These are phyloP conservation scores for Diglossa cyanea DNA, from an alignment of 2,797 vertebrate genomes.

Conservation along the genomic window DNA sequence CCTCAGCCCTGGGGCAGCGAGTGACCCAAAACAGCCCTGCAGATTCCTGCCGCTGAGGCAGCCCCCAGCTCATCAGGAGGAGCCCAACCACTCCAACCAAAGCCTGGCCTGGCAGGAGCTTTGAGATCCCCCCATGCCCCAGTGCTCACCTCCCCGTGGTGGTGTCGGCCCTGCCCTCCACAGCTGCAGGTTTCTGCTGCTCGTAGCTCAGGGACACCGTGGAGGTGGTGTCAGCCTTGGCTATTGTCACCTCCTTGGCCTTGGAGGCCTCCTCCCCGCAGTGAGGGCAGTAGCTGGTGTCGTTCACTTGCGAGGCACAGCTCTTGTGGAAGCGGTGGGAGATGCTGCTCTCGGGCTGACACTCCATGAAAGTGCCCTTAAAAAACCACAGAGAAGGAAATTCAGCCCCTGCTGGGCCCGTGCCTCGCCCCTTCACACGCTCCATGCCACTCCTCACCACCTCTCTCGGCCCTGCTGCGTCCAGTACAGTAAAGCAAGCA, in stretches of 20 bases:
- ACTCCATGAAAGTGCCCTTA: constrained; percentile 98
- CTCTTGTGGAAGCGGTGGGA: constrained; percentile 93
- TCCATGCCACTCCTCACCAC: not conserved
- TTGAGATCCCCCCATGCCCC: not conserved
- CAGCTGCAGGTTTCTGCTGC: constrained; percentile 73
- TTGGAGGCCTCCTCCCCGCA: constrained; percentile 94
- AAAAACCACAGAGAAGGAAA: not conserved
- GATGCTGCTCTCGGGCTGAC: constrained; percentile 93
- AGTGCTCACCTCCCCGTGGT: constrained; percentile 88
- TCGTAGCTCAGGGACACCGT: constrained; percentile 76
- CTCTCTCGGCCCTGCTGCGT: constrained; percentile 26
- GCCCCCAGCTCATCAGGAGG: not conserved
- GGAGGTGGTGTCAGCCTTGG: constrained; percentile 97
- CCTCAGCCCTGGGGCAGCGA: not conserved
- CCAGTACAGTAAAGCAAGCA: constrained; percentile 54
- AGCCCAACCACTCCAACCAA: not conserved
- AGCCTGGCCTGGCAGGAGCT: not conserved
- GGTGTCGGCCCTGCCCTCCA: constrained; percentile 92
- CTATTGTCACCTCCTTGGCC: constrained; percentile 96
- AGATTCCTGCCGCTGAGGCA: not conserved
- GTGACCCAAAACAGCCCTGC: no score
- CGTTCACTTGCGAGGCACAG: constrained; percentile 91
- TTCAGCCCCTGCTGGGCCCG: rapidly evolving
- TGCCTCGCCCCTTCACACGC: not conserved
- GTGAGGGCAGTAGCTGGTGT: constrained; percentile 95